phyloP scores from a whole-genome alignment of 2,113 vertebrate species.

The Rhea americana region DNA sequence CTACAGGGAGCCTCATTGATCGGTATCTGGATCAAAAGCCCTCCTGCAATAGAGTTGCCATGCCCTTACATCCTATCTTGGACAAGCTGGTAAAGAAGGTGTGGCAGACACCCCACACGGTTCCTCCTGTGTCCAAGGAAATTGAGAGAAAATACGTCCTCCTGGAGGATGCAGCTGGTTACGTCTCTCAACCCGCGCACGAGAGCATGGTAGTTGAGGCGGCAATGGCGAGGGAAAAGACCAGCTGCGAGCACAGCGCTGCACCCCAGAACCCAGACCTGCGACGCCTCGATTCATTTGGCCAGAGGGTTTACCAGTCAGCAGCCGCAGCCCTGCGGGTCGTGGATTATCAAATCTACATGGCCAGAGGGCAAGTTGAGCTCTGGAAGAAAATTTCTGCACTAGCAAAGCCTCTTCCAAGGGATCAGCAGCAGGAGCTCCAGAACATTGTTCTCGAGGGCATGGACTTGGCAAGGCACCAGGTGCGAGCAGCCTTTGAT shows the following conservation, averaged over 20 bases:
- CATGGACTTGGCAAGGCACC: background rate
- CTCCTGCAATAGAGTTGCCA: background rate
- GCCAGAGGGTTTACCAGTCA: background rate
- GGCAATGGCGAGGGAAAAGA: background rate
- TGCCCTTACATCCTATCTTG: background rate
- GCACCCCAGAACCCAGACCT: background rate
- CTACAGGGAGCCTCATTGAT: background rate
- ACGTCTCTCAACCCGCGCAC: background rate
- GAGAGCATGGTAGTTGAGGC: background rate
- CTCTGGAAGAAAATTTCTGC: background rate
- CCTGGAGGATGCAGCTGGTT: rapidly evolving
- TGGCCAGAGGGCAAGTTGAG: background rate
- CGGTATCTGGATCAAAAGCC: background rate
- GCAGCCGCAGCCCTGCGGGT: background rate
- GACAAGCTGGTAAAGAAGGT: background rate
- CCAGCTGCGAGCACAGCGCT: rapidly evolving
- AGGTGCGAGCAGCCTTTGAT: background rate
- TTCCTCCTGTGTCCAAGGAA: background rate
- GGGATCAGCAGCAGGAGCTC: background rate
- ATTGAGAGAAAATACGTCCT: background rate
- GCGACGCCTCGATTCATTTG: rapidly evolving
- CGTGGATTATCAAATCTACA: background rate
- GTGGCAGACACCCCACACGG: background rate
- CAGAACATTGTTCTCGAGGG: rapidly evolving
- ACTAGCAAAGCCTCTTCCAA: rapidly evolving